Evolutionary conservation across 2,797 vertebrate species (phyloP).

Genomic region (Schizothorax lantsangensis): DNA sequence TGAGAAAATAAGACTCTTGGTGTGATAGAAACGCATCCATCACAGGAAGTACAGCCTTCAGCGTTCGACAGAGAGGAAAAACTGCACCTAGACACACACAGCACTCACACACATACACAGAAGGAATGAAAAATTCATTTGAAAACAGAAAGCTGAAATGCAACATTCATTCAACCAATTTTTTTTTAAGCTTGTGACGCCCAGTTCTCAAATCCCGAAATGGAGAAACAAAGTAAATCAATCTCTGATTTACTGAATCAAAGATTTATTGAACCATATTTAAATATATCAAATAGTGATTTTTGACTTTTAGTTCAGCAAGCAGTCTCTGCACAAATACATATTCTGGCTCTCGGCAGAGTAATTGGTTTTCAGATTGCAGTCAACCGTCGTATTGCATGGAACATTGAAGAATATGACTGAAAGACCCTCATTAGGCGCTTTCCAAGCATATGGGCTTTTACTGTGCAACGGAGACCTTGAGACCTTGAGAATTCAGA

Average conservation of each 20-base stretch:
- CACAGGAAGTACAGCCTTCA: slow-evolving; percentile 40
- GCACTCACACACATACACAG: slow-evolving; percentile 15
- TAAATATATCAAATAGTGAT: slow-evolving; percentile 35
- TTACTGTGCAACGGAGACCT: slow-evolving; percentile 27
- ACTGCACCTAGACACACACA: slow-evolving; percentile 18
- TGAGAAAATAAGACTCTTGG: slow-evolving; percentile 21
- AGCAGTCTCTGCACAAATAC: slow-evolving; percentile 13
- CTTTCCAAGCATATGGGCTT: slow-evolving; percentile 2
- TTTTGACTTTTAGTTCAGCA: slow-evolving; percentile 20
- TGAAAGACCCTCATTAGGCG: slow-evolving; percentile 34
- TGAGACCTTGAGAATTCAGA: slow-evolving; percentile 13
- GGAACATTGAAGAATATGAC: slow-evolving; percentile 25
- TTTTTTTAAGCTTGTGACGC: neutral
- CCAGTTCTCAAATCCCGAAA: slow-evolving; percentile 2
- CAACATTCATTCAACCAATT: slow-evolving; percentile 20
- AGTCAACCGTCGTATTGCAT: neutral
- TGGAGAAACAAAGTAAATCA: slow-evolving; percentile 28
- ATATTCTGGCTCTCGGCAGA: neutral
- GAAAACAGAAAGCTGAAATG: slow-evolving; percentile 32
- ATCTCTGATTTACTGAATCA: slow-evolving; percentile 42
- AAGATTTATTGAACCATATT: slow-evolving; percentile 36
- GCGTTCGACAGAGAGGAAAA: neutral
- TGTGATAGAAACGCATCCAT: slow-evolving; percentile 37
- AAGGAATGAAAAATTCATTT: slow-evolving; percentile 3
- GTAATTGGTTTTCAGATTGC: slow-evolving; percentile 40